phyloP scores from a whole-genome alignment of 2,888 invertebrate species.

The Chouioia cunea region DNA sequence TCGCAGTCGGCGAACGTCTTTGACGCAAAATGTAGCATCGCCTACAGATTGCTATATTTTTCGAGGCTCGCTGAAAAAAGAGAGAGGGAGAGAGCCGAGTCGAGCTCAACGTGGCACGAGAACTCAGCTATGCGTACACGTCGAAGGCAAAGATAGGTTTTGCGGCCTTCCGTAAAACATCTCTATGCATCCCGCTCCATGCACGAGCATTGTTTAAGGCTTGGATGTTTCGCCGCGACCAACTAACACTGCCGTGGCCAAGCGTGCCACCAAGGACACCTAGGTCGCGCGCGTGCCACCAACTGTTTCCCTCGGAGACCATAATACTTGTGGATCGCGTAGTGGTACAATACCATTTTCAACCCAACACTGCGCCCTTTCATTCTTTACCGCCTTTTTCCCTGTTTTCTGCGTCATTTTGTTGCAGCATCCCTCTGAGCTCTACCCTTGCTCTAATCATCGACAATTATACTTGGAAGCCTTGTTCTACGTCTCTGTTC shows the following conservation, averaged over 20 bases:
- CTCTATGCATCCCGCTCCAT: too few relatives aligned
- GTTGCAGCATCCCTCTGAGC: constrained; percentile 1
- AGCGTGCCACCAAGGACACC: constrained; percentile 64
- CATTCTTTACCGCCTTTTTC: too few relatives aligned
- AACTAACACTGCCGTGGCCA: constrained; percentile 48
- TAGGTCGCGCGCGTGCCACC: neutral
- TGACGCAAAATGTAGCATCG: constrained; percentile 26
- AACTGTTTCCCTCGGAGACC: constrained; percentile 32
- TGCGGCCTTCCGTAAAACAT: constrained; percentile 49
- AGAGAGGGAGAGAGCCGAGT: too few relatives aligned
- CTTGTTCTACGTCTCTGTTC: constrained; percentile 2
- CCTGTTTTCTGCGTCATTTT: constrained; percentile 18
- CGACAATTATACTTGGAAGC: too few relatives aligned
- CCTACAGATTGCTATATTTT: constrained; percentile 48
- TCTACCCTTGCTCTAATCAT: neutral
- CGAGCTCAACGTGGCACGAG: too few relatives aligned
- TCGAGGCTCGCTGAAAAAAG: too few relatives aligned
- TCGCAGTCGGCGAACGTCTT: constrained; percentile 11
- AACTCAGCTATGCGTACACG: too few relatives aligned
- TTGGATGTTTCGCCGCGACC: too few relatives aligned
- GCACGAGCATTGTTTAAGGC: too few relatives aligned
- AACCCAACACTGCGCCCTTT: constrained; percentile 21
- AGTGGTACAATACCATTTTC: constrained; percentile 38
- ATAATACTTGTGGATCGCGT: constrained; percentile 47
- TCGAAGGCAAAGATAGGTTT: constrained; percentile 21